Conservation (phyloP, 2,888 invertebrate genomes). For the Cheilosia scutellata region DNA sequence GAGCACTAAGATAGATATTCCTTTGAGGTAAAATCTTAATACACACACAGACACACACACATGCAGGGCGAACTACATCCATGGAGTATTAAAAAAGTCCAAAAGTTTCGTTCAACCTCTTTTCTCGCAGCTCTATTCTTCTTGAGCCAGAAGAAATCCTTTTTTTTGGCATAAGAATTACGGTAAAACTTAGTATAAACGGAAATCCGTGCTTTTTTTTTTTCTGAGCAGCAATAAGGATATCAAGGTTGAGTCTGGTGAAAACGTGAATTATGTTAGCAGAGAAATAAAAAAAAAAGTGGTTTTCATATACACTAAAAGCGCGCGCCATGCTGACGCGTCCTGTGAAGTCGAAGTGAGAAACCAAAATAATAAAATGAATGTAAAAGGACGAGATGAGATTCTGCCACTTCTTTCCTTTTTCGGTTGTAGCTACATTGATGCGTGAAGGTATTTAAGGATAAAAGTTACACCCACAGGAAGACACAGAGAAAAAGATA, state of each 20-base stretch:
- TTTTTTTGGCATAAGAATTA: conserved; percentile 56
- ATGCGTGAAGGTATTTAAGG: conserved; percentile 34
- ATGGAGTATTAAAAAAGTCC: conserved; percentile 29
- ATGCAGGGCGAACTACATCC: background rate
- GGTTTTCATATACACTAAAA: conserved; percentile 14
- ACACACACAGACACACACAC: background rate
- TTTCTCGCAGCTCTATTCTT: conserved; percentile 10
- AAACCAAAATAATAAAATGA: conserved; percentile 45
- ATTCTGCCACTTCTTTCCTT: background rate
- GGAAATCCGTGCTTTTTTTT: conserved; percentile 50
- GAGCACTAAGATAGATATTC: conserved; percentile 23
- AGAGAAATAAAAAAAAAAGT: conserved; percentile 33
- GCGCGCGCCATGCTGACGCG: conserved; percentile 42
- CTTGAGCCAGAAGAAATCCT: conserved; percentile 27
- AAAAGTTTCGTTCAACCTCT: conserved; percentile 35
- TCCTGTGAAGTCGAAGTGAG: conserved; percentile 33
- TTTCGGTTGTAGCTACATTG: conserved; percentile 1
- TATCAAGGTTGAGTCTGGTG: conserved; percentile 53
- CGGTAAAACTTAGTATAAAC: conserved; percentile 57
- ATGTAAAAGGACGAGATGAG: background rate
- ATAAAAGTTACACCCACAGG: conserved; percentile 24
- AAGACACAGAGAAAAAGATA: background rate
- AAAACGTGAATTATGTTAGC: conserved; percentile 45
- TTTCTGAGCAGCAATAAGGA: conserved; percentile 41
- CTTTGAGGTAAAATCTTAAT: conserved; percentile 38